Evolutionary conservation across 2,888 invertebrate species (phyloP), one percentile per base, ranked within the genome.

Genomic region (Mesodorylaimus sp.): DNA sequence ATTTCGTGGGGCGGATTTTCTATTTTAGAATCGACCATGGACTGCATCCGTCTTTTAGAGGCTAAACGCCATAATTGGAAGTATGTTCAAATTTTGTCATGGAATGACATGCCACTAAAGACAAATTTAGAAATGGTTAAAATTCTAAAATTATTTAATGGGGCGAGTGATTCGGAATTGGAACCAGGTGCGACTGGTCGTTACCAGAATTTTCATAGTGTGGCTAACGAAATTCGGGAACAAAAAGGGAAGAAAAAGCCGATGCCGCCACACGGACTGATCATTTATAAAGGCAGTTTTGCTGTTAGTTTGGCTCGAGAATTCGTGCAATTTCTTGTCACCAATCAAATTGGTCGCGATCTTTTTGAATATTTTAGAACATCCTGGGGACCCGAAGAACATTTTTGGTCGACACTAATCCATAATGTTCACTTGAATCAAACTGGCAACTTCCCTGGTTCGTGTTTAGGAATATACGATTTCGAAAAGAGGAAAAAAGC

Each of bases 391-490:
- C 65, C 67, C 1, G 67, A 68, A 50, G 68, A 68, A 52, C 62
- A 64, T 47, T 66, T 59, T 53, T 68, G 66, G 67, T 58, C 67
- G 3, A 67, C 65, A 1, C 50, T 68, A 7, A 59, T 66, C 47
- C 64, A 64, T 51, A 67, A 67, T 24, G 3, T n/a, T 3, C 25
- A 24, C 21, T 38, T 47, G 37, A 32, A 32, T 13, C 38, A 37
- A 10, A 37, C 47, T 25, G 47, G 47, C 7, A 3, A 38, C 25
- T 47, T 47, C 38, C 47, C 47, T 5, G 47, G 47, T 27, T 43
- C 44, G 26, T 43, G 44, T 26, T n/a, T 43, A 10, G 26, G 27
- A 26, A 10, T 26, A 5, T 43, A 43, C 27, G 41, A 39, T 21
- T 10, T 13, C 44, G 7, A 26, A 7, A 7, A 7, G 5, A 5